A percentile compares a stretch with the other conserved stretches of the same genome.
Conservation (phyloP, 2,797 vertebrate genomes). For the Brachyrhaphis roseni region DNA sequence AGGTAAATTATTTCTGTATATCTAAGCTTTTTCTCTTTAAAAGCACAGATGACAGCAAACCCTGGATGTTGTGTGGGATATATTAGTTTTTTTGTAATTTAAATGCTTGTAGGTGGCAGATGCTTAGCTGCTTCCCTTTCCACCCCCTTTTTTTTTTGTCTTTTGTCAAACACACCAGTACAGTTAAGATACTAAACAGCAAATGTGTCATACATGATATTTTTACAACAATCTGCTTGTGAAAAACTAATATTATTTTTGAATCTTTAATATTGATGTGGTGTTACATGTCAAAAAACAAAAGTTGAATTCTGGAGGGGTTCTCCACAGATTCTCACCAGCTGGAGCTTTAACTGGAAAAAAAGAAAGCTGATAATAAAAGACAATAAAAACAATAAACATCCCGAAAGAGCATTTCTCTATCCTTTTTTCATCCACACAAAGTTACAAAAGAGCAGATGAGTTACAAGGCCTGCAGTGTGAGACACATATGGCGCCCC, state of each 20-base stretch:
- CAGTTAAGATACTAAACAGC: conserved; percentile 7
- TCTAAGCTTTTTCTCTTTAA: conserved; percentile 22
- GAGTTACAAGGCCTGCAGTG: conserved; percentile 17
- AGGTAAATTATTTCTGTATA: conserved; percentile 18
- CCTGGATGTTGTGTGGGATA: conserved; percentile 9
- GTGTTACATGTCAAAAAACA: not conserved
- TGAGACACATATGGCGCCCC: conserved; percentile 39
- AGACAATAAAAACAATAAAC: not conserved
- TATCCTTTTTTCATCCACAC: not conserved
- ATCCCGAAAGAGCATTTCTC: not conserved
- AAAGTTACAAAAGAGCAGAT: conserved; percentile 14
- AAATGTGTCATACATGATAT: conserved; percentile 8
- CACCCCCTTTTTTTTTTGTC: conserved; percentile 29
- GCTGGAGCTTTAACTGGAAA: conserved; percentile 31
- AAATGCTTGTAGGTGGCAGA: conserved; percentile 39
- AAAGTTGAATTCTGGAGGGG: conserved; percentile 27
- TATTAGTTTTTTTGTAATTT: conserved; percentile 19
- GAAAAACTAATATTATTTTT: not conserved
- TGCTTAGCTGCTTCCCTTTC: conserved; percentile 67
- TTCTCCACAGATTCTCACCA: conserved; percentile 7
- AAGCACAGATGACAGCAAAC: not conserved
- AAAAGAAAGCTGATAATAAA: conserved; percentile 6
- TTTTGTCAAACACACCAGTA: conserved; percentile 26
- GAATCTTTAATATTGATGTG: conserved; percentile 1
- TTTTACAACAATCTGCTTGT: not conserved